Base-by-base conservation (phyloP, 2,888 invertebrate species). In the Elaeidobius kamerunicus region DNA sequence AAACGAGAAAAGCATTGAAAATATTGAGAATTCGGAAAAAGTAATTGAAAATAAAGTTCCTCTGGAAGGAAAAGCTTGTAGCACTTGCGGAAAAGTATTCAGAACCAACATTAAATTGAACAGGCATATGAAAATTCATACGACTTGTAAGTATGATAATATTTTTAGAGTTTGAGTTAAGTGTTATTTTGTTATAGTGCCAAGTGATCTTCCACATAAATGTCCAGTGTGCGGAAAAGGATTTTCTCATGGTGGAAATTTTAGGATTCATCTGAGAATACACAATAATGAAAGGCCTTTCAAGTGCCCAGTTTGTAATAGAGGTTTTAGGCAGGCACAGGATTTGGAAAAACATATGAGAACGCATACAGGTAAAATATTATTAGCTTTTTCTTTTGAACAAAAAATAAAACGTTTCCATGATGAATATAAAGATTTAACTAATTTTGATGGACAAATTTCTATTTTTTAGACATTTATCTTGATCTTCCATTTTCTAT, bases 291-390 rank as follows among this genome's bases (percentile, higher is more conserved):
- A 74, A 55, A 66, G 73, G 52, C 75, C 75, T 3, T 75, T 71
- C 60, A 64, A 67, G 20, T 77, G 77, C 62, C 65, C 68, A 2
- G 69, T 74, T 12, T 77, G 77, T 60, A 65, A 67, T 54, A 76
- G 73, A 59, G 72, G 71, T 5, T 75, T 75, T 61, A 61, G 73
- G 18, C 75, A 75, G 55, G 71, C 73, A 7, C 75, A 75, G 49
- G 75, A 75, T 63, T 65, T 76, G 40, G 73, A 75, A 27, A 75
- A 75, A 53, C 76, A 77, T 60, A 70, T 73, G 68, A 63, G 74
- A 51, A 73, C 73, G 9, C 76, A 77, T 63, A 75, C 75, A 44
- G 76, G 76, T 70, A 48, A 40, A 35, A 23, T 4, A 4, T 23
- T 23, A 6, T 23, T 6, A 23, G 5, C 23, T 23, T 23, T 23